Evolutionary conservation across 2,113 vertebrate species (phyloP).

Genomic region (Odontophorus gujanensis): DNA sequence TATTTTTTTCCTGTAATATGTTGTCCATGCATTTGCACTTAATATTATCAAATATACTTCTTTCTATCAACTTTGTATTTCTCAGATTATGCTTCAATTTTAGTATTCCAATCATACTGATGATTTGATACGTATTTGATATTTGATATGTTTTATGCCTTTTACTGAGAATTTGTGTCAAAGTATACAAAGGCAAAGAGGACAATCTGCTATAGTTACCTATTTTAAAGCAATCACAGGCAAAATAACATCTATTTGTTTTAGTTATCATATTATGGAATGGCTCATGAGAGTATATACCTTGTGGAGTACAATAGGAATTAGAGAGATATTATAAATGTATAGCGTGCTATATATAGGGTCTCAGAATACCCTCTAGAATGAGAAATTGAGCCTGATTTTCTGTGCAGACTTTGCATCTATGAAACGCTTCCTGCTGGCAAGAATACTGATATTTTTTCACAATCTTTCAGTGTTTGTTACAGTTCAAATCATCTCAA

Average conservation of each 20-base stretch:
- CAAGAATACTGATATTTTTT: constrained; percentile 33
- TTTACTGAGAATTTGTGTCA: not conserved
- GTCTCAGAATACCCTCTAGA: not conserved
- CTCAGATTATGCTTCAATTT: not conserved
- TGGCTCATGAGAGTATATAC: not conserved
- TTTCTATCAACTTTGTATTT: not conserved
- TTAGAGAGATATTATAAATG: not conserved
- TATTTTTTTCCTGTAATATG: not conserved
- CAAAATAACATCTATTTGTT: constrained; percentile 11
- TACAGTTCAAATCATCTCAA: constrained; percentile 2
- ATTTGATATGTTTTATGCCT: not conserved
- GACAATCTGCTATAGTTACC: not conserved
- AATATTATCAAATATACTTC: not conserved
- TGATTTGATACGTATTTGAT: not conserved
- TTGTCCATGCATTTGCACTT: not conserved
- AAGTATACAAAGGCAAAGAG: not conserved
- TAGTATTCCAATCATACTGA: not conserved
- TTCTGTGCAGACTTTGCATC: not conserved
- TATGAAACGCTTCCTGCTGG: not conserved
- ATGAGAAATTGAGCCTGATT: not conserved
- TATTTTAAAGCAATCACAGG: not conserved
- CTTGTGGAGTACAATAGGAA: not conserved
- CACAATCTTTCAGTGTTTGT: constrained; percentile 24
- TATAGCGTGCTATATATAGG: not conserved
- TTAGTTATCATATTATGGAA: constrained; percentile 13